These are phyloP conservation scores for Periplaneta americana DNA, from an alignment of 1,140 invertebrate species.

Conservation along the genomic window DNA sequence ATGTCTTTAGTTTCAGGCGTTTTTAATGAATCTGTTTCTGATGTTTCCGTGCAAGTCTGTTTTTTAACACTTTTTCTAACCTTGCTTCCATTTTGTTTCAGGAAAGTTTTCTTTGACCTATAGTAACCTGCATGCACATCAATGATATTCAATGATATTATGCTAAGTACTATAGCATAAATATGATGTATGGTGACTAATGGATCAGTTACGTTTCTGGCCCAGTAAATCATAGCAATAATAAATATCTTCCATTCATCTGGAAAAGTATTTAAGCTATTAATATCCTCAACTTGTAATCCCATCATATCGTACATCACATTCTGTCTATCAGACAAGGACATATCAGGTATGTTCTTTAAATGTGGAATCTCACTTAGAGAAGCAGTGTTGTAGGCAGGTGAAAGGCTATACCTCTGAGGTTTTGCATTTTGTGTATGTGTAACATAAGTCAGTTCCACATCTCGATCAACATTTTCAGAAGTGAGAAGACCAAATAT, in stretches of 20 bases:
- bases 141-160: constrained; percentile 19
- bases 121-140: constrained; percentile 11
- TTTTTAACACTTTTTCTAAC: not conserved
- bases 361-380: constrained; percentile 17
- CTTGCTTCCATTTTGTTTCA: constrained; percentile 12
- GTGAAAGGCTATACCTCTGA: constrained; percentile 22
- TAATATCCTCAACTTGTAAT: constrained; percentile 12
- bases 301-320: not conserved
- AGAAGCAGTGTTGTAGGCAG: not conserved
- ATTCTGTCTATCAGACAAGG: constrained; percentile 6
- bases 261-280: constrained; percentile 22
- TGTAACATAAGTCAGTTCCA: constrained; percentile 34
- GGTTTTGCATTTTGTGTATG: constrained; percentile 33
- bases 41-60: not conserved
- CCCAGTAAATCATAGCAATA: constrained; percentile 25
- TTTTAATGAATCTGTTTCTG: not conserved
- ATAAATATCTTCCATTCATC: constrained; percentile 22
- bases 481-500: constrained; percentile 58
- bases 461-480: constrained; percentile 29
- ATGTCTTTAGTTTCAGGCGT: not conserved
- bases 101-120: constrained; percentile 17
- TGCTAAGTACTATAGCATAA: constrained; percentile 22
- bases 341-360: constrained; percentile 29
- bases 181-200: constrained; percentile 18
- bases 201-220: constrained; percentile 13